phyloP scores from a whole-genome alignment of 2,113 vertebrate genomes.

The Cyanocitta stelleri region DNA sequence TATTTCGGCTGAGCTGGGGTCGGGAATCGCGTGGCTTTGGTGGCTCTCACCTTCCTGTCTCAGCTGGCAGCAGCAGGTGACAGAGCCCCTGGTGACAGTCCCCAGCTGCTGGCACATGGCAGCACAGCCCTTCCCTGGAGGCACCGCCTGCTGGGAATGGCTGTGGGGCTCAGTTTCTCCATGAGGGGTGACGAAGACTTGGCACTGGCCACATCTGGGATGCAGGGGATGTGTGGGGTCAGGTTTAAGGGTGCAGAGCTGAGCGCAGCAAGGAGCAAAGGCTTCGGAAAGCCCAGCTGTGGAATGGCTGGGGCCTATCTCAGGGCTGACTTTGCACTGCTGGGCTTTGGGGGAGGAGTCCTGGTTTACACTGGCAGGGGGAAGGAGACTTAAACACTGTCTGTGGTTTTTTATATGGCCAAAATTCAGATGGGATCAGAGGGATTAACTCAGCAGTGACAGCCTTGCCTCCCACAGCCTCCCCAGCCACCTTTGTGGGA shows the following conservation, averaged over 20 bases:
- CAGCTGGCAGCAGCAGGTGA: accelerated
- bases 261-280: not conserved
- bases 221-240: not conserved
- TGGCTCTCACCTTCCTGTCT: not conserved
- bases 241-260: not conserved
- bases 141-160: not conserved
- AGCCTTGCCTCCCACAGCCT: not conserved
- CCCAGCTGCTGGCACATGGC: not conserved
- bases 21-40: not conserved
- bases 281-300: not conserved
- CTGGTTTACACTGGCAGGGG: not conserved
- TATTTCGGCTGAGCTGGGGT: constrained; percentile 76
- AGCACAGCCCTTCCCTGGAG: not conserved
- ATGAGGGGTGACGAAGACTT: not conserved
- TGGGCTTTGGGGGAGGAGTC: not conserved
- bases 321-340: not conserved
- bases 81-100: not conserved
- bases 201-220: not conserved
- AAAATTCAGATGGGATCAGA: not conserved
- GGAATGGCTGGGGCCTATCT: not conserved
- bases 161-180: not conserved
- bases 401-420: not conserved
- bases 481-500: not conserved
- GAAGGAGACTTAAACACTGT: not conserved
- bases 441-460: not conserved